A percentile compares a stretch with the other conserved stretches of the same genome.
Conservation (phyloP, 1,140 invertebrate species). For the Zaprionus vittiger region DNA sequence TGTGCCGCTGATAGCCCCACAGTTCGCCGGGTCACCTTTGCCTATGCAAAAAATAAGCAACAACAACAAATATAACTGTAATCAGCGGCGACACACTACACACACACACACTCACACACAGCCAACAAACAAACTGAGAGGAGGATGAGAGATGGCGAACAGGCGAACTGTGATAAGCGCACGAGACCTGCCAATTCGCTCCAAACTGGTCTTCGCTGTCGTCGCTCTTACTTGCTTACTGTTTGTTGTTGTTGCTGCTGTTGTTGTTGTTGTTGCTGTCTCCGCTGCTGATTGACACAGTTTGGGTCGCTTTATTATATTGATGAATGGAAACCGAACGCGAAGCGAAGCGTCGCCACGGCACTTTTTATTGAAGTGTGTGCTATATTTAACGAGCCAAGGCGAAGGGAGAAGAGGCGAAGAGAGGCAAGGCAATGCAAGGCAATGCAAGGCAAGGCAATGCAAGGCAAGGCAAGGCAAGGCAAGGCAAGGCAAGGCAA, state of each 20-base stretch:
- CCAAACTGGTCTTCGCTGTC: slow-evolving; percentile 47
- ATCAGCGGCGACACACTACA: slow-evolving; percentile 60
- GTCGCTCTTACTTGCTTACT: background rate
- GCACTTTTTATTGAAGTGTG: slow-evolving; percentile 76
- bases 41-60: slow-evolving; percentile 63
- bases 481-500: background rate
- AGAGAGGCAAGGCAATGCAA: too few species aligned
- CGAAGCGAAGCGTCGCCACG: slow-evolving; percentile 49
- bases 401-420: background rate
- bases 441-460: background rate
- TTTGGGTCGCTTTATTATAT: slow-evolving; percentile 56
- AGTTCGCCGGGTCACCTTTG: slow-evolving; percentile 73
- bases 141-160: slow-evolving; percentile 42
- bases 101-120: slow-evolving; percentile 25
- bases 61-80: slow-evolving; percentile 43
- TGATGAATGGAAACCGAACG: slow-evolving; percentile 66
- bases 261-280: background rate
- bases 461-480: background rate
- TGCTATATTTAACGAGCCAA: slow-evolving; percentile 72
- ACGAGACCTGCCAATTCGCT: slow-evolving; percentile 76
- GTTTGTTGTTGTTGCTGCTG: background rate
- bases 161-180: slow-evolving; percentile 53
- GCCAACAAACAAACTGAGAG: slow-evolving; percentile 39
- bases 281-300: slow-evolving; percentile 51
- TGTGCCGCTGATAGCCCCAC: slow-evolving; percentile 67